These are phyloP conservation scores for Epinotia bilunana DNA, from an alignment of 2,888 invertebrate genomes.

Conservation along the genomic window DNA sequence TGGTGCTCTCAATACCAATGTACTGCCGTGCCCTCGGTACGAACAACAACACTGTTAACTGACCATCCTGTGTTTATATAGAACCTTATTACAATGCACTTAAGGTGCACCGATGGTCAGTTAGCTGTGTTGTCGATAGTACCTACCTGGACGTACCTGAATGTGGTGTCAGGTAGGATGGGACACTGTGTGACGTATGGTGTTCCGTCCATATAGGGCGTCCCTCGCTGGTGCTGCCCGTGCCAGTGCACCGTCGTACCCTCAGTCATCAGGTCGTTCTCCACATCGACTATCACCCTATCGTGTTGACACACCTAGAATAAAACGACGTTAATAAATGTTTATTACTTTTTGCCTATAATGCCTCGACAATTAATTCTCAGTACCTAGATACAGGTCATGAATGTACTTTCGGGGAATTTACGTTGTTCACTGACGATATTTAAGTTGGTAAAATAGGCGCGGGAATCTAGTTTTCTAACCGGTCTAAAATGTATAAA, in stretches of 20 bases:
- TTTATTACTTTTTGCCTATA: neutral
- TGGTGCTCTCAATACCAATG: constrained; percentile 98
- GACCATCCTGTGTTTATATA: too few species aligned
- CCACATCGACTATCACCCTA: constrained; percentile 91
- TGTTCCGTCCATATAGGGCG: constrained; percentile 95
- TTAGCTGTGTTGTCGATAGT: too few species aligned
- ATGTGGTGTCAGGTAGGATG: constrained; percentile 89
- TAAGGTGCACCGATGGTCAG: too few species aligned
- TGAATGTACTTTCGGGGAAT: too few species aligned
- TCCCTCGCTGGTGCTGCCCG: constrained; percentile 91
- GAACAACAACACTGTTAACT: too few species aligned
- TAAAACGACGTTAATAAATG: neutral
- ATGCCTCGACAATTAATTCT: neutral
- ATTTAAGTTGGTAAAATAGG: too few species aligned
- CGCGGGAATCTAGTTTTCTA: too few species aligned
- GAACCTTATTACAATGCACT: too few species aligned
- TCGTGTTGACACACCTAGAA: constrained; percentile 94
- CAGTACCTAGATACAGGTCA: too few species aligned
- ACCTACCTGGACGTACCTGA: constrained; percentile 69
- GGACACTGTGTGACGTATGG: constrained; percentile 94
- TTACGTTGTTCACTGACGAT: too few species aligned
- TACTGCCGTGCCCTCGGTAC: constrained; percentile 92
- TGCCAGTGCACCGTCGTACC: constrained; percentile 97
- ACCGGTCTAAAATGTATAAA: too few species aligned
- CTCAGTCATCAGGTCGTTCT: constrained; percentile 91